A percentile compares a stretch with the other conserved stretches of the same genome.
These are phyloP conservation scores for Apis florea DNA, from an alignment of 1,140 invertebrate genomes.

Conservation along the genomic window DNA sequence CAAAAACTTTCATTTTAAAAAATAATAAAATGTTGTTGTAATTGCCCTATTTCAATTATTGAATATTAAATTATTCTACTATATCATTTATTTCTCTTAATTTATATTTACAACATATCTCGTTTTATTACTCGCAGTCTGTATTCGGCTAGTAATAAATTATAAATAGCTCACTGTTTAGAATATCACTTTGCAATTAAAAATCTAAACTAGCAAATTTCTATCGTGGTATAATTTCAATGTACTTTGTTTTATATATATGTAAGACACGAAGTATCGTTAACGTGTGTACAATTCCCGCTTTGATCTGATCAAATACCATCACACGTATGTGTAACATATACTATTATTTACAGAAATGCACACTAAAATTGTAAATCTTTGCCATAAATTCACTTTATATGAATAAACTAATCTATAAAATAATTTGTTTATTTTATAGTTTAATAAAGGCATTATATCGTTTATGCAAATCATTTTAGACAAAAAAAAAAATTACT, in stretches of 20 bases:
- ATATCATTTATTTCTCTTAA: constrained; percentile 67
- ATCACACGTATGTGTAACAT: constrained; percentile 39
- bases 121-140: constrained; percentile 57
- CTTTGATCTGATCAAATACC: constrained; percentile 43
- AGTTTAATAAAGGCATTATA: constrained; percentile 34
- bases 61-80: constrained; percentile 59
- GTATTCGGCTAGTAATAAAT: constrained; percentile 71
- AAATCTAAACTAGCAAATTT: constrained; percentile 58
- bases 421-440: constrained; percentile 57
- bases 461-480: constrained; percentile 26
- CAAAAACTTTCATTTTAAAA: constrained; percentile 63
- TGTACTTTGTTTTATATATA: constrained; percentile 21
- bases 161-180: constrained; percentile 71
- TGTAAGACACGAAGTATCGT: constrained; percentile 40
- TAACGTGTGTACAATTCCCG: constrained; percentile 27
- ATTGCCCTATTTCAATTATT: constrained; percentile 45
- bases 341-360: constrained; percentile 75
- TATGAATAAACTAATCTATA: constrained; percentile 54
- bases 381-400: constrained; percentile 32
- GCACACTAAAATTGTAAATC: constrained; percentile 68
- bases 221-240: constrained; percentile 40
- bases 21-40: constrained; percentile 71
- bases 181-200: constrained; percentile 63
- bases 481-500: constrained; percentile 29
- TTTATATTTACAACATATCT: constrained; percentile 70